phyloP scores from a whole-genome alignment of 1,140 invertebrate species.

The Ips nitidus region DNA sequence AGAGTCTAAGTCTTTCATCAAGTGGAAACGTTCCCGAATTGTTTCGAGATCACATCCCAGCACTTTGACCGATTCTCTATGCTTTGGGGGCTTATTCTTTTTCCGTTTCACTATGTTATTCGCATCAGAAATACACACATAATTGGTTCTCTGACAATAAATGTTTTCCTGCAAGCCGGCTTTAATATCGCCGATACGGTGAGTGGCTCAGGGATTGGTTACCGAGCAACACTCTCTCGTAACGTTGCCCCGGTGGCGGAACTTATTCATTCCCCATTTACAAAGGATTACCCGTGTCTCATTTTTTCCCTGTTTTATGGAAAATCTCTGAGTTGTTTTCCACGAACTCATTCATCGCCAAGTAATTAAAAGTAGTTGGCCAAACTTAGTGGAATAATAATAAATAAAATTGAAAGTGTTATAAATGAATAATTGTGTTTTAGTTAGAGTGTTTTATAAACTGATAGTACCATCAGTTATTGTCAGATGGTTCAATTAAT shows the following conservation, averaged over 20 bases:
- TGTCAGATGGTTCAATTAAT: too few relatives aligned
- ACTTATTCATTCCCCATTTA: conserved; percentile 11
- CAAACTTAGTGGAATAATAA: too few relatives aligned
- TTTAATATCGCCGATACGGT: conserved; percentile 44
- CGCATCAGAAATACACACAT: conserved; percentile 26
- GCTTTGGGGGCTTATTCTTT: neutral
- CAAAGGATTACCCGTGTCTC: conserved; percentile 5
- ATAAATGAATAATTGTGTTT: too few relatives aligned
- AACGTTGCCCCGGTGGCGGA: conserved; percentile 49
- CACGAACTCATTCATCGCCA: too few relatives aligned
- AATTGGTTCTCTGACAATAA: conserved; percentile 36
- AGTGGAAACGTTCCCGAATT: neutral
- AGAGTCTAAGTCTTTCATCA: neutral
- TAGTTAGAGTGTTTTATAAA: too few relatives aligned
- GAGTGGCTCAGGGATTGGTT: conserved; percentile 46
- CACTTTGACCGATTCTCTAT: neutral
- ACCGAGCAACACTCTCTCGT: conserved; percentile 48
- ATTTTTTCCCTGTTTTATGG: conserved; percentile 3
- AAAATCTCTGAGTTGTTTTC: neutral
- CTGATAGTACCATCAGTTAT: too few relatives aligned
- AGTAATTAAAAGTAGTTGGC: too few relatives aligned
- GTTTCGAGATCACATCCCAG: too few relatives aligned
- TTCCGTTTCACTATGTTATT: neutral
- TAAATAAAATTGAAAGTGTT: too few relatives aligned
- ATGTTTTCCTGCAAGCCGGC: conserved; percentile 43